Percentiles rank a stretch among this genome's conserved stretches.
phyloP scores from a whole-genome alignment of 2,113 vertebrate genomes.

The Vulpes vulpes region DNA sequence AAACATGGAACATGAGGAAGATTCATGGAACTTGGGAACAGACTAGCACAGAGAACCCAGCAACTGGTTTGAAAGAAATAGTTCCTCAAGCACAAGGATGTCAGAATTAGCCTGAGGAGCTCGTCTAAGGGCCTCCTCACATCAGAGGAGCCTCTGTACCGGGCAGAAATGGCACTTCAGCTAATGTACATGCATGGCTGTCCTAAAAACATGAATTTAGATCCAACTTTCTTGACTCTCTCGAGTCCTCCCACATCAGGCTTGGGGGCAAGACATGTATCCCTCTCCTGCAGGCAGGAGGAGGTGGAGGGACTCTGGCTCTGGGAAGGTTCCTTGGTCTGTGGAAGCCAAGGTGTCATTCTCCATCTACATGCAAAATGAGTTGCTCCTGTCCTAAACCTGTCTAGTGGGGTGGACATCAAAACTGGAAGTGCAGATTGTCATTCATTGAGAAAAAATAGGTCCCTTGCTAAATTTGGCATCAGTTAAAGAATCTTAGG shows the following conservation, averaged over 20 bases:
- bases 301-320: not conserved
- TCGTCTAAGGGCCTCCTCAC: not conserved
- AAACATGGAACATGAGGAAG: not conserved
- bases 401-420: not conserved
- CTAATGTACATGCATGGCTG: not conserved
- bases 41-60: not conserved
- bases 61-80: not conserved
- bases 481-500: conserved; percentile 80
- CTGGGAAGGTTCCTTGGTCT: not conserved
- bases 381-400: conserved; percentile 37
- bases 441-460: conserved; percentile 69
- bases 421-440: conserved; percentile 64
- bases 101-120: not conserved
- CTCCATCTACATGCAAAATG: not conserved
- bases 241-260: not conserved
- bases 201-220: not conserved
- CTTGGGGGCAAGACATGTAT: not conserved
- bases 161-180: not conserved
- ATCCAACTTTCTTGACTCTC: not conserved
- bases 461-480: conserved; percentile 80
- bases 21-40: not conserved
- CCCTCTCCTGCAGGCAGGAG: not conserved
- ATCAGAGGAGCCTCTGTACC: not conserved
- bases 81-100: not conserved
- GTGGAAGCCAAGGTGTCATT: not conserved